Conservation (phyloP, 2,113 vertebrate species). For the Aythya baeri region DNA sequence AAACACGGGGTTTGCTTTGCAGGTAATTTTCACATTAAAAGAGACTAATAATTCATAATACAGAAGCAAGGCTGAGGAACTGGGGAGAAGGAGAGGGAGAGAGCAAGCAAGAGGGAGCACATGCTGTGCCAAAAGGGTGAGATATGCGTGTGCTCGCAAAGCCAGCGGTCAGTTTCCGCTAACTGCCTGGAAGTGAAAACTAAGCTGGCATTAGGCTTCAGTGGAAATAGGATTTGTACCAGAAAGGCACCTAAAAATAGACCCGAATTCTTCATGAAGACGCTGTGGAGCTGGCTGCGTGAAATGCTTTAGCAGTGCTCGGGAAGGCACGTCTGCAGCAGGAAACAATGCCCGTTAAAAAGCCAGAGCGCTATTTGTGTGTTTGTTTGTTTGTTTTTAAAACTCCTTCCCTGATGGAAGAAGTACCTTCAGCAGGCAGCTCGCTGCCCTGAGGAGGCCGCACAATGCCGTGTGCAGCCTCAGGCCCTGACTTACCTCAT, state of each 20-base stretch:
- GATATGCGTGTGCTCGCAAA: background rate
- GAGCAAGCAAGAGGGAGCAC: background rate
- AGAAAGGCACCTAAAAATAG: constrained; percentile 63
- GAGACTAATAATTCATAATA: background rate
- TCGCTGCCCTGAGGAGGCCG: background rate
- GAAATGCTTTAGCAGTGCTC: background rate
- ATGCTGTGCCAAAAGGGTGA: background rate
- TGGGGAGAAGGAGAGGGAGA: background rate
- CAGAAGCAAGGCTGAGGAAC: background rate
- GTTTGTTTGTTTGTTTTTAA: background rate
- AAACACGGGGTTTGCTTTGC: background rate
- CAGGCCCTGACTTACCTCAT: background rate
- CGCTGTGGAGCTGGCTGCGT: background rate
- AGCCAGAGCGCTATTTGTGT: background rate
- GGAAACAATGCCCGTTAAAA: background rate
- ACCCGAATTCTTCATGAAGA: background rate
- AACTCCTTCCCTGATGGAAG: background rate
- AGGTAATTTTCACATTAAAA: background rate
- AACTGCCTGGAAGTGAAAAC: background rate
- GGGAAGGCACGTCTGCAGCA: background rate
- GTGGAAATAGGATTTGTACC: constrained; percentile 33
- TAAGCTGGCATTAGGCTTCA: background rate
- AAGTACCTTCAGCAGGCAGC: background rate
- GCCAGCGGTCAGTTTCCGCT: background rate
- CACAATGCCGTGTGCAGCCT: background rate